Percentiles rank a stretch among this genome's conserved stretches.
Conservation (phyloP, 2,888 invertebrate genomes). For the Pyrocoelia pectoralis region DNA sequence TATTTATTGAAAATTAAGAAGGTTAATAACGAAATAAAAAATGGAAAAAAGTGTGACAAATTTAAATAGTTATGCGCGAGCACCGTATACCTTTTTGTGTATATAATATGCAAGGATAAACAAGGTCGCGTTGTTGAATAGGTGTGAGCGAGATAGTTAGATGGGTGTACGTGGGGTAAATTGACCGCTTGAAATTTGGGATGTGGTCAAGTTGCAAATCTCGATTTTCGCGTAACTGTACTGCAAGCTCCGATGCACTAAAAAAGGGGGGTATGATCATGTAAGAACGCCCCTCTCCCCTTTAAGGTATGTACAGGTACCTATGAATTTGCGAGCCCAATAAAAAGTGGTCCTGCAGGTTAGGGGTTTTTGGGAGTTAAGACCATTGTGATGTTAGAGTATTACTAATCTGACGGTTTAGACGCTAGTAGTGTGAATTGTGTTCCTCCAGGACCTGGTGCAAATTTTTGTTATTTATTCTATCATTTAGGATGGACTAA, state of each 20-base stretch:
- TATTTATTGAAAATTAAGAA: constrained; percentile 5
- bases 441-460: constrained; percentile 47
- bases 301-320: constrained; percentile 59
- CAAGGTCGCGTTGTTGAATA: constrained; percentile 20
- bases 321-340: constrained; percentile 70
- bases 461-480: constrained; percentile 36
- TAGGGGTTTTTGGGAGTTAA: constrained; percentile 60
- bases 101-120: constrained; percentile 27
- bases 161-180: constrained; percentile 37
- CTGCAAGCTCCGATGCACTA: constrained; percentile 49
- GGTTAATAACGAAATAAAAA: constrained; percentile 1
- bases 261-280: constrained; percentile 50
- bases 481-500: constrained; percentile 40
- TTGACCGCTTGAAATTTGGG: constrained; percentile 43
- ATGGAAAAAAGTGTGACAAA: constrained; percentile 13
- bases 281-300: constrained; percentile 49
- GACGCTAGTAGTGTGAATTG: constrained; percentile 53
- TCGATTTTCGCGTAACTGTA: constrained; percentile 59
- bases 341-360: constrained; percentile 71
- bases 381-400: constrained; percentile 59
- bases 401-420: constrained; percentile 60
- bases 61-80: constrained; percentile 13
- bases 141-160: constrained; percentile 28
- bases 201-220: constrained; percentile 54
- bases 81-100: constrained; percentile 9